Base-by-base conservation (phyloP, 1,140 invertebrate species). In the Nephotettix cincticeps region DNA sequence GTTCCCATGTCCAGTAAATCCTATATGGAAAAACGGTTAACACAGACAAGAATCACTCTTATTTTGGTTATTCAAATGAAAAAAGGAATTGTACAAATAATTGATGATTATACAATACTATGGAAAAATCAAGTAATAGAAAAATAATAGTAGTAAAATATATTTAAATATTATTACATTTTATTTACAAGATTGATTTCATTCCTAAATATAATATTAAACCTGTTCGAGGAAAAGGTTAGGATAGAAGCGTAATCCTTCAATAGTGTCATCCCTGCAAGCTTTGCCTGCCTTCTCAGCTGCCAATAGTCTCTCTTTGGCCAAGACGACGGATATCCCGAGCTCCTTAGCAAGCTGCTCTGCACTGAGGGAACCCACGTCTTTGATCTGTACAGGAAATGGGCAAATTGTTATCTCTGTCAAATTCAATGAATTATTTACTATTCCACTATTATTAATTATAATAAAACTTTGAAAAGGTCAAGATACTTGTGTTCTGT, bases 211-310 rank as follows among this genome's bases (percentile, higher is more conserved):
- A 43, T 11, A 4, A n/a, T 4, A 51, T 51, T 51, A 51, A n/a
- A 23, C 21, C 21, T 51, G 4, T 65, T 77, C 68, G 11, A 93
- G 79, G 83, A 97, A 93, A 43, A 88, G 81, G 86, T 98, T 98
- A 0, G 92, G 91, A 85, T 94, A 98, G 83, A 98, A 99, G 75
- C 91, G 84, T 28, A 98, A 82, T 43, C 95, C 95, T 85, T 98
- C 94, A 68, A 97, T 91, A 0, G 92, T 92, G 80, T 98, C 96
- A 82, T 99, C 97, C 72, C 96, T 85, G 79, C 96, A 98, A n/a
- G 92, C 88, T 75, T 89, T 85, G 0, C 95, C 96, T 76, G 87
- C 82, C 75, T 90, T 90, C 83, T 98, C 96, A 3, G 93, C 88
- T 14, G 91, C 87, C 65, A 94, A 81, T 13, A 98, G 84, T 56